These are phyloP conservation scores for Lepilemur ruficaudatus DNA, from an alignment of 2,797 vertebrate species.

Conservation along the genomic window DNA sequence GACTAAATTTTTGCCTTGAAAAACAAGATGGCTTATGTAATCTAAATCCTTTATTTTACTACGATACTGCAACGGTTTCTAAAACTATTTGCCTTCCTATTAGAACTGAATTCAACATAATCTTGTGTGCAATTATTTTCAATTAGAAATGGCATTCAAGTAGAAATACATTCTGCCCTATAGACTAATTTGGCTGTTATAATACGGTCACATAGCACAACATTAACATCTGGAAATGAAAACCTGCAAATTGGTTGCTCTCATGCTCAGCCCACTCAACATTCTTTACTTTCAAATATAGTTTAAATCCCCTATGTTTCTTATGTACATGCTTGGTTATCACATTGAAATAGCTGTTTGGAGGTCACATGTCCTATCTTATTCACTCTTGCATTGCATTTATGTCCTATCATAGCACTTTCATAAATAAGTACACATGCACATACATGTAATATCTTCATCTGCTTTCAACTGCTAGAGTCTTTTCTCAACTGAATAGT, in stretches of 20 bases:
- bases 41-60: background rate
- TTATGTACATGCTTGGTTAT: background rate
- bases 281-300: background rate
- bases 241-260: background rate
- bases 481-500: background rate
- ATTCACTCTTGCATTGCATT: background rate
- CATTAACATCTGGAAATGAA: background rate
- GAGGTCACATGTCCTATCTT: background rate
- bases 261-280: background rate
- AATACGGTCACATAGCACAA: background rate
- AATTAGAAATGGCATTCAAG: background rate
- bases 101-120: background rate
- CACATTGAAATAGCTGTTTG: background rate
- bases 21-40: background rate
- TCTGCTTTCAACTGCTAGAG: background rate
- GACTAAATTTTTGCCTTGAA: background rate
- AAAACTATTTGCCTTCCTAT: background rate
- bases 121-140: background rate
- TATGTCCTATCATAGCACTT: background rate
- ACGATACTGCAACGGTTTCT: background rate
- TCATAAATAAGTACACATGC: background rate
- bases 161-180: background rate
- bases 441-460: background rate
- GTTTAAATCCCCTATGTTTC: background rate
- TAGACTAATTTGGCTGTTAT: background rate